phyloP scores from a whole-genome alignment of 2,797 vertebrate genomes.

The Xyrichtys novacula region DNA sequence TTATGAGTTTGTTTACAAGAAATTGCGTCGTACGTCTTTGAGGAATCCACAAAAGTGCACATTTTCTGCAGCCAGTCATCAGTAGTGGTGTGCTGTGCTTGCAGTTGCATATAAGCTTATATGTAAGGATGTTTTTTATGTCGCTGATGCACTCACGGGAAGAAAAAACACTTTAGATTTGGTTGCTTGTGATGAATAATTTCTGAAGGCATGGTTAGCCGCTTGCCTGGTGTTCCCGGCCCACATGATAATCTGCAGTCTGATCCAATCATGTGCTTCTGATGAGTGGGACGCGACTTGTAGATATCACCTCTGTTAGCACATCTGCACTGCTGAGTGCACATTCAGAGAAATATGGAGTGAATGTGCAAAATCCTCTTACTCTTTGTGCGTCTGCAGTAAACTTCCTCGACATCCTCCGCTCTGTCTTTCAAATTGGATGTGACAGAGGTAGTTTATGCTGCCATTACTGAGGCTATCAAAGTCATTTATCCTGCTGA shows the following conservation, averaged over 20 bases:
- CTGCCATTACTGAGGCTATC: slow-evolving; percentile 55
- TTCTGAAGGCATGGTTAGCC: slow-evolving; percentile 55
- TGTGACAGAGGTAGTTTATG: slow-evolving; percentile 60
- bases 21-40: not conserved
- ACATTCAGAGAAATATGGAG: slow-evolving; percentile 45
- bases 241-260: slow-evolving; percentile 63
- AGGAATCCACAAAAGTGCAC: slow-evolving; percentile 9
- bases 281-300: slow-evolving; percentile 47
- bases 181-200: slow-evolving; percentile 69
- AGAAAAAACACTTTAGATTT: slow-evolving; percentile 36
- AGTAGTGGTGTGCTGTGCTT: slow-evolving; percentile 42
- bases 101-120: slow-evolving; percentile 33
- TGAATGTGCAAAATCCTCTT: slow-evolving; percentile 33
- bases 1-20: not conserved
- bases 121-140: slow-evolving; percentile 1
- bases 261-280: slow-evolving; percentile 59
- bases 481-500: slow-evolving; percentile 58
- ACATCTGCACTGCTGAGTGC: slow-evolving; percentile 55
- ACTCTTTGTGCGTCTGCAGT: slow-evolving; percentile 47
- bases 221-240: slow-evolving; percentile 32
- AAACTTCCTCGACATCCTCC: slow-evolving; percentile 19
- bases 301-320: slow-evolving; percentile 49
- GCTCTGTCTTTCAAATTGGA: slow-evolving; percentile 50
- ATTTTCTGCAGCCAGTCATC: slow-evolving; percentile 28
- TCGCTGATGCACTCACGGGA: slow-evolving; percentile 33